Conservation (phyloP, 2,888 invertebrate genomes). For the Ochropacha duplaris region DNA sequence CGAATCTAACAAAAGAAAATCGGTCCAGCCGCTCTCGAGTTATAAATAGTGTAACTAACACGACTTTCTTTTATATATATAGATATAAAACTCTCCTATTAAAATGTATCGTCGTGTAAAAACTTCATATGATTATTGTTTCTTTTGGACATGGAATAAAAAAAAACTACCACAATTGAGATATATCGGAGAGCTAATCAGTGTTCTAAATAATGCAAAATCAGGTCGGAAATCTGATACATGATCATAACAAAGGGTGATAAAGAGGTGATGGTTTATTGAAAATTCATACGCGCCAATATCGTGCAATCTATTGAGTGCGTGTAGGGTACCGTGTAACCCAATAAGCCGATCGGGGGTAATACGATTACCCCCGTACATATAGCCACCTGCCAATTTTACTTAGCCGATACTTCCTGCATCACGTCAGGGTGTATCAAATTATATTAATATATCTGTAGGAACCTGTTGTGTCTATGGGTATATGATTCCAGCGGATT, state of each 20-base stretch:
- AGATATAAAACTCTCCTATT: too few relatives aligned
- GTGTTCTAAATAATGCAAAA: constrained; percentile 1
- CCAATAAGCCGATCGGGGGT: constrained; percentile 28
- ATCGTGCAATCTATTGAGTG: constrained; percentile 4
- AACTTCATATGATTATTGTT: too few relatives aligned
- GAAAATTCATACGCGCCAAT: not conserved
- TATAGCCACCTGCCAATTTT: constrained; percentile 32
- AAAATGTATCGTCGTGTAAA: too few relatives aligned
- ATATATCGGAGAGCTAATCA: too few relatives aligned
- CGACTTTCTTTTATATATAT: too few relatives aligned
- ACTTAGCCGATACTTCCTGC: constrained; percentile 21
- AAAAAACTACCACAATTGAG: too few relatives aligned
- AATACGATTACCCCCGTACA: constrained; percentile 28
- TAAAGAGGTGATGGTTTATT: not conserved
- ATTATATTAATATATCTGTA: constrained; percentile 14
- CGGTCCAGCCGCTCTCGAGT: too few relatives aligned
- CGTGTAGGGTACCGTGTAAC: constrained; percentile 10
- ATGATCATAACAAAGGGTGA: constrained; percentile 5
- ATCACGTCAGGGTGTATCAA: constrained; percentile 11
- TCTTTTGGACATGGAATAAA: too few relatives aligned
- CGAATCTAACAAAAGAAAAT: too few relatives aligned
- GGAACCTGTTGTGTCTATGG: constrained; percentile 6
- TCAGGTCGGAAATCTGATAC: constrained; percentile 13
- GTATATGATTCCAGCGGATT: not conserved
- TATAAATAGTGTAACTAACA: too few relatives aligned